Evolutionary conservation across 1,140 invertebrate genomes (phyloP).

Genomic region (Potamilus streckersoni): DNA sequence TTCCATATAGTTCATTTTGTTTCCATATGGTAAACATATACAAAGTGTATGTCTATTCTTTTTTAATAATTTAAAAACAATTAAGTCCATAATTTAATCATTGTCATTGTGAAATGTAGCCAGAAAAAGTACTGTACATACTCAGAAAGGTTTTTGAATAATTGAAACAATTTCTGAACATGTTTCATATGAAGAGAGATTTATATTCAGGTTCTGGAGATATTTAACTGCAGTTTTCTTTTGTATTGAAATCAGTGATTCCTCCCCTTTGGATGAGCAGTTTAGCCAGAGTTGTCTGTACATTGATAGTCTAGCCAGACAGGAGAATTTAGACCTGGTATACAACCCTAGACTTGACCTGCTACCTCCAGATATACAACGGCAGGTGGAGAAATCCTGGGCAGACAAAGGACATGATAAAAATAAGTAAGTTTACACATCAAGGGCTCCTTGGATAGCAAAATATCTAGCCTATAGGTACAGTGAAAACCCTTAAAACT

Average conservation of each 20-base stretch:
- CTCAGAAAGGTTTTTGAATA: too few relatives aligned
- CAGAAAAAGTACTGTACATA: too few relatives aligned
- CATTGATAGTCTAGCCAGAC: conserved; percentile 41
- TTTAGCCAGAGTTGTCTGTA: conserved; percentile 40
- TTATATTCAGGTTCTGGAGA: too few relatives aligned
- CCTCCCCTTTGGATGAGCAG: conserved; percentile 43
- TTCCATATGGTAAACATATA: too few relatives aligned
- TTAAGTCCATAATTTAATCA: too few relatives aligned
- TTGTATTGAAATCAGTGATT: conserved; percentile 38
- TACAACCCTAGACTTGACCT: conserved; percentile 43
- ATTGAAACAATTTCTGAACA: too few relatives aligned
- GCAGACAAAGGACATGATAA: conserved; percentile 35
- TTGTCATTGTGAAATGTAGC: too few relatives aligned
- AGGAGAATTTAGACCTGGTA: conserved; percentile 38
- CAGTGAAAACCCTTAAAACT: not conserved
- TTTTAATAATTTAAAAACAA: too few relatives aligned
- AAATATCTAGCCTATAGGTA: not conserved
- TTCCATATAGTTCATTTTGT: too few relatives aligned
- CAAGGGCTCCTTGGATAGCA: not conserved
- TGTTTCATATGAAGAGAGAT: too few relatives aligned
- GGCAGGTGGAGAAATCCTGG: conserved; percentile 44
- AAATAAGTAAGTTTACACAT: conserved; percentile 37
- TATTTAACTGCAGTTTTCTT: too few relatives aligned
- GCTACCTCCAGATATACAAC: conserved; percentile 52
- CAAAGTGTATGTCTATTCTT: too few relatives aligned